phyloP scores from a whole-genome alignment of 2,888 invertebrate genomes.

The Hedychridium roseum region DNA sequence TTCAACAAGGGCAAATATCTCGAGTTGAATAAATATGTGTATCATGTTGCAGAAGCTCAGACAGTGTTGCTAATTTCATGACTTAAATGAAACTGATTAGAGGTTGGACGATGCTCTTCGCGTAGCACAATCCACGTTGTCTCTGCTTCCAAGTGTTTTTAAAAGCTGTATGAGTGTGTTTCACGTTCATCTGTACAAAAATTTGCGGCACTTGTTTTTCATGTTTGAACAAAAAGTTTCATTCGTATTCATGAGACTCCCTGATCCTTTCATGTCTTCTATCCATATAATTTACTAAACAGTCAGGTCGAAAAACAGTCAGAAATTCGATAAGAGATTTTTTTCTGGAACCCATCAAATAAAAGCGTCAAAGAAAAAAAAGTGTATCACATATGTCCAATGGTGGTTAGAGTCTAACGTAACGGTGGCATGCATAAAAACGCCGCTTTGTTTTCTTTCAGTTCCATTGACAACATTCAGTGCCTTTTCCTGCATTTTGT shows the following conservation, averaged over 20 bases:
- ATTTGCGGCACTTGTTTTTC: constrained; percentile 28
- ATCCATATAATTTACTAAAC: no score
- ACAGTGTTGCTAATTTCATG: no score
- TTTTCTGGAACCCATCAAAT: no score
- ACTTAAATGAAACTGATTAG: no score
- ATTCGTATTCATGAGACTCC: background rate
- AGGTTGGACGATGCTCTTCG: constrained; percentile 29
- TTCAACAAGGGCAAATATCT: background rate
- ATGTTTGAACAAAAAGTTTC: constrained; percentile 12
- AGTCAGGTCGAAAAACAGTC: background rate
- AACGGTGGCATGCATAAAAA: constrained; percentile 46
- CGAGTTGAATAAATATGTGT: background rate
- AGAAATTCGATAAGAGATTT: background rate
- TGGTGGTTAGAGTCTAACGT: constrained; percentile 52
- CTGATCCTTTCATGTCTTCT: constrained; percentile 1
- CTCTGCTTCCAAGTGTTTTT: constrained; percentile 6
- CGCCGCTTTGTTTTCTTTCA: constrained; percentile 36
- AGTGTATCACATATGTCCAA: constrained; percentile 31
- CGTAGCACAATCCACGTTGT: constrained; percentile 18
- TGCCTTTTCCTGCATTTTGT: no score
- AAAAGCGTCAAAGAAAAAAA: constrained; percentile 13
- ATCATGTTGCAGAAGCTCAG: no score
- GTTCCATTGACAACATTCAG: no score
- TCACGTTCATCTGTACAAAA: constrained; percentile 19
- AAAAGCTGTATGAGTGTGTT: constrained; percentile 6